phyloP scores from a whole-genome alignment of 2,113 vertebrate species.

The Epinephelus fuscoguttatus region DNA sequence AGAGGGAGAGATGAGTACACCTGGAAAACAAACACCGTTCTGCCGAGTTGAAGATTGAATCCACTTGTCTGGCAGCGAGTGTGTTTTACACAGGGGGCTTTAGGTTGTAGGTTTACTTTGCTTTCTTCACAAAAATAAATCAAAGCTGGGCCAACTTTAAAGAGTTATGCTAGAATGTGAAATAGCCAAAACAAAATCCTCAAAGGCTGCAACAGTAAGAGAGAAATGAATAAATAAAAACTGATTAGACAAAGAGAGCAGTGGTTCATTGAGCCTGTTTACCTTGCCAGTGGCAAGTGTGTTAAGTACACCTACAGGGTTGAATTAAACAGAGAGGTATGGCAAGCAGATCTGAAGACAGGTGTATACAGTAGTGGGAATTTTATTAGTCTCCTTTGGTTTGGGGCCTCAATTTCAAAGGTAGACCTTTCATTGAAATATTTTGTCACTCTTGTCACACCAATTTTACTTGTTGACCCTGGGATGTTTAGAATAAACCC shows the following conservation, averaged over 20 bases:
- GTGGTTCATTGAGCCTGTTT: constrained; percentile 8
- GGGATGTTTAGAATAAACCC: constrained; percentile 1
- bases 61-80: constrained; percentile 49
- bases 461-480: not conserved
- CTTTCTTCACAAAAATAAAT: constrained; percentile 53
- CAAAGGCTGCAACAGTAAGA: constrained; percentile 23
- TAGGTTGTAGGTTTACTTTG: constrained; percentile 48
- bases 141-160: constrained; percentile 55
- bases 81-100: constrained; percentile 52
- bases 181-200: constrained; percentile 29
- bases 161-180: constrained; percentile 32
- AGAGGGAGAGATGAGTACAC: constrained; percentile 33
- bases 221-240: constrained; percentile 23
- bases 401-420: not conserved
- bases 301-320: constrained; percentile 11
- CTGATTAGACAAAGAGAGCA: constrained; percentile 20
- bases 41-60: constrained; percentile 49
- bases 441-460: constrained; percentile 10
- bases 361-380: not conserved
- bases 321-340: not conserved
- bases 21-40: constrained; percentile 62
- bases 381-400: not conserved
- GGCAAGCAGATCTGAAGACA: not conserved
- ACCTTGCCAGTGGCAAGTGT: constrained; percentile 46
- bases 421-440: not conserved